A percentile compares a stretch with the other conserved stretches of the same genome.
Evolutionary conservation across 2,113 vertebrate genomes (phyloP).

Genomic region (Prionailurus viverrinus): DNA sequence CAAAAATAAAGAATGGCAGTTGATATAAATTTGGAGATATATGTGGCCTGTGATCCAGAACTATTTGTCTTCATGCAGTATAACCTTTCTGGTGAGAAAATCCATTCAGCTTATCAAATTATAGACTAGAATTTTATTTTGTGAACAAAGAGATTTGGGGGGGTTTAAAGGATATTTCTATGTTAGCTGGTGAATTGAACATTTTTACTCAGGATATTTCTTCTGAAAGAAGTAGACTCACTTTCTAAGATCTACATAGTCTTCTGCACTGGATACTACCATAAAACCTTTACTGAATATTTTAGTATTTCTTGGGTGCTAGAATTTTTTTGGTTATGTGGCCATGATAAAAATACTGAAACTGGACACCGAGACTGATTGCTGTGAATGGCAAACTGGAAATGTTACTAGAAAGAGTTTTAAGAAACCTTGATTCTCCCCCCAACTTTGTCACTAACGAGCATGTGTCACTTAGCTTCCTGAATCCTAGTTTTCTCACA

Average conservation of each 20-base stretch:
- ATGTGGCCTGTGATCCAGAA: not conserved
- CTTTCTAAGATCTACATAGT: not conserved
- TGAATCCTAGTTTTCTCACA: not conserved
- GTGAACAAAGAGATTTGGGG: constrained; percentile 28
- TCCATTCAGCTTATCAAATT: constrained; percentile 62
- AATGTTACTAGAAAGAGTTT: not conserved
- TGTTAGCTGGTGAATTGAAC: not conserved
- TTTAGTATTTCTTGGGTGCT: not conserved
- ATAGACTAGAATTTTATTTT: constrained; percentile 34
- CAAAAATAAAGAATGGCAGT: not conserved
- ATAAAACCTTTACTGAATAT: not conserved
- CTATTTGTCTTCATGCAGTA: constrained; percentile 1
- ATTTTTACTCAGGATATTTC: not conserved
- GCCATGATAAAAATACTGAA: not conserved
- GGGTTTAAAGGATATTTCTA: constrained; percentile 21
- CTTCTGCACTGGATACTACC: not conserved
- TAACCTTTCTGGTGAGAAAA: constrained; percentile 63
- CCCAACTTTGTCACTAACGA: not conserved
- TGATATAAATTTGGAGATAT: not conserved
- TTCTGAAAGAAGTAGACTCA: not conserved
- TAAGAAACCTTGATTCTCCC: not conserved
- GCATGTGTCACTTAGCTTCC: not conserved
- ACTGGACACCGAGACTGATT: not conserved
- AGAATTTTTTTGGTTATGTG: not conserved
- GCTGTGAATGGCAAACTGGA: not conserved